Base-by-base conservation (phyloP, 2,888 invertebrate genomes). In the Opisthograptis luteolata region DNA sequence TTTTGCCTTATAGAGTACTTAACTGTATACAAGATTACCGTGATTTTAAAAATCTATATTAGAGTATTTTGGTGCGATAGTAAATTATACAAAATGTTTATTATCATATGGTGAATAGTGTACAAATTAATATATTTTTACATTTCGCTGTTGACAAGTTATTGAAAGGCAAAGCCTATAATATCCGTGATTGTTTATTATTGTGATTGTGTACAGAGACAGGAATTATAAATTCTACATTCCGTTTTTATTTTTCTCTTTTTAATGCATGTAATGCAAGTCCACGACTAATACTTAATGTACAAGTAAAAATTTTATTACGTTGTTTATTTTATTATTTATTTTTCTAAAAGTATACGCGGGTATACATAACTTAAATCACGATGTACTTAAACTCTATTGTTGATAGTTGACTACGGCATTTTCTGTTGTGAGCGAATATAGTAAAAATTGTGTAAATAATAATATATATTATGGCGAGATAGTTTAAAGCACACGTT, bases 41-140 rank as follows among this genome's bases (percentile, higher is more conserved):
- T 81, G 78, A 79, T 81, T 77, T 61, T 66, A 74, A 74, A 75
- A 66, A 70, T 70, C 76, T 70, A 81, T 75, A 81, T 79, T 79
- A 85, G 81, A 83, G 79, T 86, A 87, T 88, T 85, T 87, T 88
- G 90, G 90, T 89, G 88, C 90, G 87, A 85, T 88, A 87, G 87
- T 80, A 78, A 89, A 88, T 86, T 89, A 75, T 89, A 88, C 87
- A 88, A 89, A 61, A 86, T 84, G 82, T 87, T 87, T 85, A 76
- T 77, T 79, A 76, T 74, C 69, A 72, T 76, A 80, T 79, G 73
- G 76, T 74, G 76, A 78, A 86, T 76, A 87, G 75, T 90, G 89
- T 90, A 90, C 89, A 89, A 89, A 89, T 87, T 88, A 87, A 87
- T 87, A 88, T 89, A 88, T 89, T 89, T 89, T 88, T 89, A 88